A percentile compares a stretch with the other conserved stretches of the same genome.
phyloP scores from a whole-genome alignment of 1,140 invertebrate genomes.

The Psilanteris sp. region DNA sequence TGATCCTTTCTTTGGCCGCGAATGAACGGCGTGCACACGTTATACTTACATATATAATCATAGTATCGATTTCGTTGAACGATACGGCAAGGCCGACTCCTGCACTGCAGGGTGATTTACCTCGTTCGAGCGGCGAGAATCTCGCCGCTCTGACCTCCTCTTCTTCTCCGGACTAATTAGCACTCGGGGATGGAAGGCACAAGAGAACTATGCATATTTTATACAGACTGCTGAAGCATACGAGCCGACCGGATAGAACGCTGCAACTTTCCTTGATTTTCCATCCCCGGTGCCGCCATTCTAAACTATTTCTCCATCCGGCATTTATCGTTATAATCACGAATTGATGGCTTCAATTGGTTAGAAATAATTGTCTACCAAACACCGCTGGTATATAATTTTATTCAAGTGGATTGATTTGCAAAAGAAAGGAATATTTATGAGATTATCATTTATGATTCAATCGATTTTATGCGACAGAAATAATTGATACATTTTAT shows the following conservation, averaged over 20 bases:
- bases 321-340: conserved; percentile 40
- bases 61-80: conserved; percentile 54
- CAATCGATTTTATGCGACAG: not conserved
- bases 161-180: conserved; percentile 56
- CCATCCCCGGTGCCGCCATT: conserved; percentile 7
- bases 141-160: conserved; percentile 55
- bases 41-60: conserved; percentile 61
- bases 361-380: conserved; percentile 44
- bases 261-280: conserved; percentile 48
- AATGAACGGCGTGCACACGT: conserved; percentile 33
- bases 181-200: conserved; percentile 58
- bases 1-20: conserved; percentile 23
- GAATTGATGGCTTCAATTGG: conserved; percentile 41
- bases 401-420: not conserved
- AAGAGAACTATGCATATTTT: conserved; percentile 62
- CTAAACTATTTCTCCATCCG: conserved; percentile 16
- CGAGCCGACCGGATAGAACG: conserved; percentile 10
- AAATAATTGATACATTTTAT: too few relatives aligned
- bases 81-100: conserved; percentile 55
- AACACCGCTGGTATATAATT: conserved; percentile 30
- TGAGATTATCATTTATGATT: conserved; percentile 6
- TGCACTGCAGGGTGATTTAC: conserved; percentile 54
- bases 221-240: conserved; percentile 42
- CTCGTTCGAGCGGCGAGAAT: conserved; percentile 54
- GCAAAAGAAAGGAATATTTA: not conserved